A percentile compares a stretch with the other conserved stretches of the same genome.
phyloP scores from a whole-genome alignment of 2,888 invertebrate species.

The Fabriciana adippe region DNA sequence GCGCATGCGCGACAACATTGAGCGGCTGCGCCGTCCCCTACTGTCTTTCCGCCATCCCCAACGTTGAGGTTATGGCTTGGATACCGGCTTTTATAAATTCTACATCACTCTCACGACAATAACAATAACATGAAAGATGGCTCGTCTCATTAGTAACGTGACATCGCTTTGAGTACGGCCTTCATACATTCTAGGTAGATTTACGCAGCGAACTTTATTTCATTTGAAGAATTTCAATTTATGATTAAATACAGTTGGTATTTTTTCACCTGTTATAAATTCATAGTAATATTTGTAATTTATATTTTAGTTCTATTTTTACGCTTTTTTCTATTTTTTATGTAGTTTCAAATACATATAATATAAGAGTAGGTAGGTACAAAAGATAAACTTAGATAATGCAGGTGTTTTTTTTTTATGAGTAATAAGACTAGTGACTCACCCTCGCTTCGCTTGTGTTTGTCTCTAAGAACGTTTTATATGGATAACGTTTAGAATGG shows the following conservation, averaged over 20 bases:
- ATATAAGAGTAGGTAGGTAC: too few relatives aligned
- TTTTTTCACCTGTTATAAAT: too few relatives aligned
- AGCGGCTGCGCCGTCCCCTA: conserved; percentile 72
- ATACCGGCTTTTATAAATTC: conserved; percentile 66
- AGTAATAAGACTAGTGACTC: too few relatives aligned
- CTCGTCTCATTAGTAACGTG: conserved; percentile 48
- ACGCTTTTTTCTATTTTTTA: too few relatives aligned
- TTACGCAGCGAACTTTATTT: background rate
- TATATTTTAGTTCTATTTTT: too few relatives aligned
- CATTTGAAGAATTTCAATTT: background rate
- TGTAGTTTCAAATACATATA: too few relatives aligned
- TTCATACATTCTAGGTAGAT: conserved; percentile 3
- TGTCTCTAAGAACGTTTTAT: too few relatives aligned
- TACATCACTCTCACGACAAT: conserved; percentile 57
- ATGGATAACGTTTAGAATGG: too few relatives aligned
- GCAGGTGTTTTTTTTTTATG: too few relatives aligned
- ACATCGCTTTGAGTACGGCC: conserved; percentile 45
- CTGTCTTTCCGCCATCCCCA: conserved; percentile 51
- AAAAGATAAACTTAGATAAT: too few relatives aligned
- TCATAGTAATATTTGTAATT: too few relatives aligned
- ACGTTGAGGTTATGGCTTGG: conserved; percentile 76
- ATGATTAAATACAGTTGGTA: background rate
- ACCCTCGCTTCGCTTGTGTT: too few relatives aligned
- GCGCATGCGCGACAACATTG: conserved; percentile 78
- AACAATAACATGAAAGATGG: conserved; percentile 65